Percentiles rank a stretch among this genome's conserved stretches.
Conservation (phyloP, 2,888 invertebrate genomes). For the Heteromyza rotundicornis region DNA sequence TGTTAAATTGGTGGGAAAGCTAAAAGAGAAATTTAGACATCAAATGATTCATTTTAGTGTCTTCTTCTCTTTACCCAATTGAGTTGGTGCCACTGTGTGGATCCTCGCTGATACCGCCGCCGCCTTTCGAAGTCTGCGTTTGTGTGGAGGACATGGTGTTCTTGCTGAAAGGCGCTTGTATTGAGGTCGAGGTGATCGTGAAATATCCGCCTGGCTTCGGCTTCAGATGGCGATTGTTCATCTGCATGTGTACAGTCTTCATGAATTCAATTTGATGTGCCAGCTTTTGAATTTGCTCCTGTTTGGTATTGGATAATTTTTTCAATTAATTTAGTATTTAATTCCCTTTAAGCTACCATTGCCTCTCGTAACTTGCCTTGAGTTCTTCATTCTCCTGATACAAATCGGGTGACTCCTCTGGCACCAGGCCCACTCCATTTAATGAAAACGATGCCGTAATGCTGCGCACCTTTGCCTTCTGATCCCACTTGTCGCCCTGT, state of each 20-base stretch:
- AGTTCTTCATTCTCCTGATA: slow-evolving; percentile 91
- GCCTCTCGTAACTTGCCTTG: slow-evolving; percentile 67
- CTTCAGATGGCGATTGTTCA: slow-evolving; percentile 87
- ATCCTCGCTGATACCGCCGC: slow-evolving; percentile 43
- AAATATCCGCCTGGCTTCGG: slow-evolving; percentile 85
- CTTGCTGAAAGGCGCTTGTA: slow-evolving; percentile 61
- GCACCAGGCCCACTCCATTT: slow-evolving; percentile 83
- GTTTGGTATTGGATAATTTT: slow-evolving; percentile 2
- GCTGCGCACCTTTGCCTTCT: slow-evolving; percentile 80
- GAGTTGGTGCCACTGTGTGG: slow-evolving; percentile 48
- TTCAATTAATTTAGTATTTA: slow-evolving; percentile 1
- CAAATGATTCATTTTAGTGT: slow-evolving; percentile 10
- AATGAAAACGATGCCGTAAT: slow-evolving; percentile 85
- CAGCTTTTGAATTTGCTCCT: slow-evolving; percentile 91
- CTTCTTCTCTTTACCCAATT: slow-evolving; percentile 56
- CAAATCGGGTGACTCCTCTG: slow-evolving; percentile 84
- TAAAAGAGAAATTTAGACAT: slow-evolving; percentile 15
- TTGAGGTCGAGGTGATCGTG: slow-evolving; percentile 67
- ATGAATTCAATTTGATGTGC: slow-evolving; percentile 92
- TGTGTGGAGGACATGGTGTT: slow-evolving; percentile 57
- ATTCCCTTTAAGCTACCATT: background rate
- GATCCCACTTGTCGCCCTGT: slow-evolving; percentile 90
- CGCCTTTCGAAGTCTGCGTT: slow-evolving; percentile 57
- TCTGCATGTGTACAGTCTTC: slow-evolving; percentile 93
- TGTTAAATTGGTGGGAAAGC: slow-evolving; percentile 51